A percentile compares a stretch with the other conserved stretches of the same genome.
phyloP scores from a whole-genome alignment of 1,140 invertebrate species.

The Drosophila seguyi region DNA sequence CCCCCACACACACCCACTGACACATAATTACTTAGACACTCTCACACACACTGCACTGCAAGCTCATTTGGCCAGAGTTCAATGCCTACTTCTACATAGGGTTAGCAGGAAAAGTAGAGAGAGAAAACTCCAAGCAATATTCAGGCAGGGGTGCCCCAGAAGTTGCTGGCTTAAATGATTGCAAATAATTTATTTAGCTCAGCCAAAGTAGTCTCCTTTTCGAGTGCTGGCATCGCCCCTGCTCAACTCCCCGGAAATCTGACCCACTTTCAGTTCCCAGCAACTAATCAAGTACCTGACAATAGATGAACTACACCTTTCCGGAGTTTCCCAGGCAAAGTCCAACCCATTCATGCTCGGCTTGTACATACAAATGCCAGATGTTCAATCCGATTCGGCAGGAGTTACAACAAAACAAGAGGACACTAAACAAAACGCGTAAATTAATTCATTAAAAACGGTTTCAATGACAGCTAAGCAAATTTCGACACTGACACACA shows the following conservation, averaged over 20 bases:
- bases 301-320: conserved; percentile 68
- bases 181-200: neutral
- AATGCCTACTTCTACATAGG: conserved; percentile 49
- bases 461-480: conserved; percentile 67
- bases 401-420: conserved; percentile 18
- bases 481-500: conserved; percentile 40
- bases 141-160: conserved; percentile 1
- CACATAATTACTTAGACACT: neutral
- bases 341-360: conserved; percentile 26
- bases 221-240: neutral
- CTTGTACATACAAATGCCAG: conserved; percentile 58
- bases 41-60: conserved; percentile 45
- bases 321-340: conserved; percentile 18
- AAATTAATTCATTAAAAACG: conserved; percentile 60
- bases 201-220: neutral
- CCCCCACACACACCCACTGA: conserved; percentile 15
- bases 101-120: neutral
- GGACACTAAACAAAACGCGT: conserved; percentile 11
- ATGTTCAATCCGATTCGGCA: conserved; percentile 24
- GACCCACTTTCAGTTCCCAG: conserved; percentile 25
- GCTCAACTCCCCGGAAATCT: conserved; percentile 9
- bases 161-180: neutral
- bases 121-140: neutral
- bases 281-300: conserved; percentile 83
- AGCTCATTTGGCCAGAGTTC: conserved; percentile 42